Evolutionary conservation across 2,113 vertebrate genomes (phyloP).

Genomic region (Chaetodon trifascialis): DNA sequence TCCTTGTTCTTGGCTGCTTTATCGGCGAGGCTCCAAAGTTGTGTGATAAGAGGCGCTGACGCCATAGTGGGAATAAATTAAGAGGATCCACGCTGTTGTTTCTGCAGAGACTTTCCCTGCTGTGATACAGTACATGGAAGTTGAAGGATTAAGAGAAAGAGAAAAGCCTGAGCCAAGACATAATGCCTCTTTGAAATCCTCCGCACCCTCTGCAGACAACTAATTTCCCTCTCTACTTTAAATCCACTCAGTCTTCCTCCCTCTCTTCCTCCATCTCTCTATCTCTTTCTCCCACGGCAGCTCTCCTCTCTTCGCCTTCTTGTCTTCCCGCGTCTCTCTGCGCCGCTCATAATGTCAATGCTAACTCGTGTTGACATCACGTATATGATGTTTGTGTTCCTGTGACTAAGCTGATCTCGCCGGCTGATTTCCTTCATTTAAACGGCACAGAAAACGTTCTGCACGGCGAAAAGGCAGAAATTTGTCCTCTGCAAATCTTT

Average conservation of each 20-base stretch:
- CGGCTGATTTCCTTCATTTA: conserved; percentile 32
- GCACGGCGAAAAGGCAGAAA: background rate
- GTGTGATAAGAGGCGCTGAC: conserved; percentile 7
- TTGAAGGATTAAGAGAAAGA: conserved; percentile 60
- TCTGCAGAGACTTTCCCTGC: conserved; percentile 33
- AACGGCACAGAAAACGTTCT: background rate
- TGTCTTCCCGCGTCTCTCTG: conserved; percentile 4
- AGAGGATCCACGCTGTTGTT: conserved; percentile 27
- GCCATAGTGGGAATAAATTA: conserved; percentile 44
- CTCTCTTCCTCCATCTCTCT: conserved; percentile 17
- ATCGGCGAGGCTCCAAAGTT: background rate
- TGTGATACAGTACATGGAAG: conserved; percentile 38
- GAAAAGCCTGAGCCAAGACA: conserved; percentile 54
- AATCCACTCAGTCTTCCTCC: conserved; percentile 36
- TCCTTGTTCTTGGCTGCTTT: background rate
- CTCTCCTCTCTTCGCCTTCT: conserved; percentile 2
- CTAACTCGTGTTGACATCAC: conserved; percentile 43
- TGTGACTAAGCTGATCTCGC: conserved; percentile 46
- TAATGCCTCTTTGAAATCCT: conserved; percentile 65
- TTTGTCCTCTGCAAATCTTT: background rate
- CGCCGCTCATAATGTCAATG: conserved; percentile 29
- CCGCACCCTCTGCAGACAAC: conserved; percentile 45
- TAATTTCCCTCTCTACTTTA: conserved; percentile 44
- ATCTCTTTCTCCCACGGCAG: conserved; percentile 6
- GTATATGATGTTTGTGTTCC: conserved; percentile 41